Conservation (phyloP, 2,888 invertebrate species). For the Apotomis turbidana region DNA sequence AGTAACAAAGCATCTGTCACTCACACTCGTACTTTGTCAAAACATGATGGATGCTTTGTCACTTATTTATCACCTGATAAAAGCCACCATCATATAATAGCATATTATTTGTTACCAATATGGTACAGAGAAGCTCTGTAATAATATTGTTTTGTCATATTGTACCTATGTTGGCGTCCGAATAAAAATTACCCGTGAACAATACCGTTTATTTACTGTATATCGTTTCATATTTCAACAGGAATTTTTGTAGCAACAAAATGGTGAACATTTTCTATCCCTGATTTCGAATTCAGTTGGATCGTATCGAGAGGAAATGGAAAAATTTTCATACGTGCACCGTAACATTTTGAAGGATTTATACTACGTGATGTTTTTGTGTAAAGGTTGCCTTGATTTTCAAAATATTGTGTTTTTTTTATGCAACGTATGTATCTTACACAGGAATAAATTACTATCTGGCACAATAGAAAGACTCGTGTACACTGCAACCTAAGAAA, state of each 20-base stretch:
- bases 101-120: no score
- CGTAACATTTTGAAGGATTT: constrained; percentile 22
- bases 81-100: no score
- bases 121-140: not conserved
- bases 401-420: not conserved
- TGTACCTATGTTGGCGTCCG: not conserved
- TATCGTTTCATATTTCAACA: constrained; percentile 17
- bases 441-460: no score
- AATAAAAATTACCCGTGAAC: constrained; percentile 11
- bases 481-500: no score
- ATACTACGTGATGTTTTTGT: constrained; percentile 4
- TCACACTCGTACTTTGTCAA: no score
- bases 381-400: not conserved
- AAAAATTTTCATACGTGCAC: constrained; percentile 48
- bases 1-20: no score
- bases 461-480: no score
- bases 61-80: no score
- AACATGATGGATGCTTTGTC: no score
- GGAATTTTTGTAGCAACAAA: constrained; percentile 21
- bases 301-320: constrained; percentile 52
- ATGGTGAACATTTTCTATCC: constrained; percentile 43
- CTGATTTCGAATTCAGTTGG: constrained; percentile 50
- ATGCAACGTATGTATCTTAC: no score
- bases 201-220: not conserved
- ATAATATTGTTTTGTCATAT: not conserved